Conservation (phyloP, 2,797 vertebrate genomes). For the Notoglanidium macrostoma region DNA sequence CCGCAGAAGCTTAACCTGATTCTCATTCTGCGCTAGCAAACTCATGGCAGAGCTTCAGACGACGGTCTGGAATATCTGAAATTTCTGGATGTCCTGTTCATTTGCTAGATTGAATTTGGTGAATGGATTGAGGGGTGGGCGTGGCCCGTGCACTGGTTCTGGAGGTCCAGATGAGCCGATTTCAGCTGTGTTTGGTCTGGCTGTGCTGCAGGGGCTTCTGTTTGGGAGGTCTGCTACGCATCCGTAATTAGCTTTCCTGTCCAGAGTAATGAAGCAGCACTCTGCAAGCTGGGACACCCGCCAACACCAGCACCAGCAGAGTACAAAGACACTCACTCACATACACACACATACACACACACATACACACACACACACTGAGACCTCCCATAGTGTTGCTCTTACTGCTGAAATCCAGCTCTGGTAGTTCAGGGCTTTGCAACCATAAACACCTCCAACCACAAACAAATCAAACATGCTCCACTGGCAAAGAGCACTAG, state of each 20-base stretch:
- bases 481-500: constrained; percentile 16
- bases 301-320: constrained; percentile 46
- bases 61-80: neutral
- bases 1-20: constrained; percentile 3
- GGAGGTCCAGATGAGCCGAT: constrained; percentile 36
- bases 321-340: constrained; percentile 13
- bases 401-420: constrained; percentile 47
- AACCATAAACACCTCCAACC: constrained; percentile 53
- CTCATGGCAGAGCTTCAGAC: neutral
- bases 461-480: constrained; percentile 53
- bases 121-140: neutral
- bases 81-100: constrained; percentile 14
- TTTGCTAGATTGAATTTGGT: constrained; percentile 5
- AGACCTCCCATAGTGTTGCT: constrained; percentile 44
- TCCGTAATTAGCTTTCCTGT: constrained; percentile 49
- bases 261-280: constrained; percentile 49
- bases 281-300: constrained; percentile 41
- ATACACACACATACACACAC: constrained; percentile 29
- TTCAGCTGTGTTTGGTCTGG: constrained; percentile 38
- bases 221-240: constrained; percentile 48
- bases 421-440: constrained; percentile 47
- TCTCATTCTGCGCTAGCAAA: neutral
- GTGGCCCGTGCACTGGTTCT: neutral
- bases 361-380: constrained; percentile 30
- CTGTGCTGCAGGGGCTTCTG: constrained; percentile 39